Evolutionary conservation across 2,113 vertebrate genomes (phyloP).

Genomic region (Seriola aureovittata): DNA sequence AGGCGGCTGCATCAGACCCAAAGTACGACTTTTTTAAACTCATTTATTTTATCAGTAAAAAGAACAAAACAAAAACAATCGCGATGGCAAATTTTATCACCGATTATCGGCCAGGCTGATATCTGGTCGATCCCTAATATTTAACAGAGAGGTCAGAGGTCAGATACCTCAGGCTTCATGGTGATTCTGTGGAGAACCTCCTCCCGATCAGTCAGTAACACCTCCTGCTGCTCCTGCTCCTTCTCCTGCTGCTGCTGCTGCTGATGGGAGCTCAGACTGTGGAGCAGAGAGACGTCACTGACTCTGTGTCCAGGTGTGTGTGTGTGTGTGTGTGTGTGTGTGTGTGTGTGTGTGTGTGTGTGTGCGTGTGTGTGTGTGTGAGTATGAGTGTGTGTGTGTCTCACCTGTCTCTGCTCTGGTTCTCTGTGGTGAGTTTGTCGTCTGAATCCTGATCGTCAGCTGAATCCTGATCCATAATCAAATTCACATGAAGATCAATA

Average conservation of each 20-base stretch:
- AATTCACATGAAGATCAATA: not conserved
- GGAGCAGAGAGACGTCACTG: not conserved
- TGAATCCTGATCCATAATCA: slow-evolving; percentile 47
- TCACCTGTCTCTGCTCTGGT: slow-evolving; percentile 39
- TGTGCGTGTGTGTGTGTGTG: not conserved
- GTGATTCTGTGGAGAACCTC: slow-evolving; percentile 57
- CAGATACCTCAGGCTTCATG: slow-evolving; percentile 57
- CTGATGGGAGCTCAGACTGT: slow-evolving; percentile 37
- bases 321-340: not conserved
- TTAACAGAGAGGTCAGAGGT: not conserved
- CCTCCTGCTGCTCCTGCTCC: slow-evolving; percentile 28
- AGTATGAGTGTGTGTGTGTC: not conserved
- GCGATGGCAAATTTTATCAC: too few species aligned
- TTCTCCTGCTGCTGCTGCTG: not conserved
- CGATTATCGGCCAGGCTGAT: too few species aligned
- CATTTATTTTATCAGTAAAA: too few species aligned
- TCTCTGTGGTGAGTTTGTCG: not conserved
- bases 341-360: not conserved
- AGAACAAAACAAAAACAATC: too few species aligned
- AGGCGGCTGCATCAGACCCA: too few species aligned
- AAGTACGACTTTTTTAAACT: too few species aligned
- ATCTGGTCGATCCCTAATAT: not conserved
- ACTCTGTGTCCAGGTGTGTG: not conserved
- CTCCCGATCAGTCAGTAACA: slow-evolving; percentile 49
- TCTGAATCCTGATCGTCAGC: not conserved